Evolutionary conservation across 2,888 invertebrate species (phyloP).

Genomic region (Tuberolachnus salignus): DNA sequence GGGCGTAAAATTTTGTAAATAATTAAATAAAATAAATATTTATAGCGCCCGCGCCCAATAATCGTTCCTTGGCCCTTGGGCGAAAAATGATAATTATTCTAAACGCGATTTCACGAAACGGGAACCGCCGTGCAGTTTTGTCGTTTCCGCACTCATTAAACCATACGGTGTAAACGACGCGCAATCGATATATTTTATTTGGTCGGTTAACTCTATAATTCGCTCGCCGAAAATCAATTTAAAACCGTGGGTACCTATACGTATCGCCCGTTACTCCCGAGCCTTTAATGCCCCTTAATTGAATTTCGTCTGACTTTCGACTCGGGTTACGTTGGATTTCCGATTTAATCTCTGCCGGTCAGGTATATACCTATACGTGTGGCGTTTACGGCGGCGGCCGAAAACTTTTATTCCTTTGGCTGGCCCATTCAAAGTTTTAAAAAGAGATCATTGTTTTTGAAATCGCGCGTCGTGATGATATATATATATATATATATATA

Average conservation of each 20-base stretch:
- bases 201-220: not conserved
- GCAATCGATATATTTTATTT: not conserved
- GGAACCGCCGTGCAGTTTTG: not conserved
- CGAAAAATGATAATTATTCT: too few species aligned
- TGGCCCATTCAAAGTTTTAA: not conserved
- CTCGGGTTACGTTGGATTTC: constrained; percentile 23
- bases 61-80: too few species aligned
- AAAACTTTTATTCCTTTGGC: constrained; percentile 23
- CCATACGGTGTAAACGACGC: not conserved
- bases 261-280: not conserved
- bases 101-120: too few species aligned
- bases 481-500: constrained; percentile 10
- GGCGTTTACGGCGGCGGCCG: not conserved
- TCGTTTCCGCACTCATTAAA: too few species aligned
- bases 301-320: constrained; percentile 30
- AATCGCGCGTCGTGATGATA: not conserved
- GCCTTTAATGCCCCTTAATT: constrained; percentile 47
- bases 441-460: constrained; percentile 17
- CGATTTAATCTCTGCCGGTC: constrained; percentile 32
- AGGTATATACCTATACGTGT: constrained; percentile 3
- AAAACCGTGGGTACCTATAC: not conserved
- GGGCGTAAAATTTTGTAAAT: too few species aligned
- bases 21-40: too few species aligned
- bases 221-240: constrained; percentile 27
- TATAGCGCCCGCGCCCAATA: too few species aligned